Base-by-base conservation (phyloP, 2,797 vertebrate genomes). In the Oryzias sinensis region DNA sequence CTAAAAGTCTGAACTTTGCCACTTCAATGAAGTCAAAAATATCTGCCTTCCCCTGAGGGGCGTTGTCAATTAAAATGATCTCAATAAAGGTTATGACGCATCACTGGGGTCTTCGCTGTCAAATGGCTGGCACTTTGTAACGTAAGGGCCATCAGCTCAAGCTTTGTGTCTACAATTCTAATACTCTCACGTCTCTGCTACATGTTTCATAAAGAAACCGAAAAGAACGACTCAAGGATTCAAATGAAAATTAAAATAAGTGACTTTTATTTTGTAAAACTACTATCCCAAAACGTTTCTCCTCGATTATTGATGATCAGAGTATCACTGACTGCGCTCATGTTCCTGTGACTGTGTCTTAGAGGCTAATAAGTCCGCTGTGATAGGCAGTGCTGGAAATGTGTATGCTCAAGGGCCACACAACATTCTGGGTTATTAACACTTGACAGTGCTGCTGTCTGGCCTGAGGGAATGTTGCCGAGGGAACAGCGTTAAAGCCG, bases 391-490 rank as follows among this genome's bases (percentile, higher is more conserved):
- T 67, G 79, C 53, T 0, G 64, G 62, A 53, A 66, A 61, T 52
- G 68, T 67, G 58, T 42, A 62, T 49, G 72, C 76, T 81, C 73
- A 52, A 65, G 70, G 72, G 78, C 76, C 88, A 81, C 80, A 85
- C 84, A 78, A 84, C 71, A 78, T 75, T 65, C 65, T 18, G 59
- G 81, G 81, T 87, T 88, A 91, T 90, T 90, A 91, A 89, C 87
- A 89, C 89, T 90, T 72, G 77, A 89, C 82, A 71, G 82, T 59
- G 69, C 67, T 59, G 68, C 84, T 80, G 84, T 84, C 81, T 80
- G 81, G 71, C 77, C 76, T 84, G 77, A 76, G 81, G 83, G 73
- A 87, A 79, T 37, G 87, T 92, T 90, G 72, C 89, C 82, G 62
- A 9, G 87, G 88, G 85, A 91, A 92, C 88, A 67, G 85, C 71